These are phyloP conservation scores for Tachuris rubrigastra DNA, from an alignment of 2,113 vertebrate species.

Conservation along the genomic window DNA sequence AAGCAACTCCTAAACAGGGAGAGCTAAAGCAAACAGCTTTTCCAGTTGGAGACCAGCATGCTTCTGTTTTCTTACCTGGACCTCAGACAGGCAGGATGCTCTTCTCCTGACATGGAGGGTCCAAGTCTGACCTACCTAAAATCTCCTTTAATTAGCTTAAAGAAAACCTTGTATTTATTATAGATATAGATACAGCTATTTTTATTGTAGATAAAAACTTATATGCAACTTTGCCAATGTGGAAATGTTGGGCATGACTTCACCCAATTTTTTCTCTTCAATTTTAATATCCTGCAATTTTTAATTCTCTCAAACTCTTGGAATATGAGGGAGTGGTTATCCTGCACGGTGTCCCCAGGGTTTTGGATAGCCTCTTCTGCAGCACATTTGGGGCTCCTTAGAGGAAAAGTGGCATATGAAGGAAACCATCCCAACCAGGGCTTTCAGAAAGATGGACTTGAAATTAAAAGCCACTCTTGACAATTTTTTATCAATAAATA, in stretches of 20 bases:
- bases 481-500: neutral
- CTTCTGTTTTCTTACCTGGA: neutral
- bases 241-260: neutral
- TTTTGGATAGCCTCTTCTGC: neutral
- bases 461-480: neutral
- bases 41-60: fast-evolving
- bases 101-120: neutral
- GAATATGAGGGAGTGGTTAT: neutral
- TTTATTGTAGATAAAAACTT: neutral
- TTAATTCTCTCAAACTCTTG: neutral
- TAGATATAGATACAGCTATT: neutral
- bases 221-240: neutral
- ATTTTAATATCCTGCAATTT: neutral
- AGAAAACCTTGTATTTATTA: neutral
- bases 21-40: neutral
- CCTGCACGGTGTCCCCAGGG: fast-evolving
- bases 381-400: neutral
- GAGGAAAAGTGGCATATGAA: neutral
- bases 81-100: neutral
- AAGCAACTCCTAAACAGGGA: neutral
- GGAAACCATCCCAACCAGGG: neutral
- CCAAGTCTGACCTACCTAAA: neutral
- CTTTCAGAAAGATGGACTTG: neutral
- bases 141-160: neutral
- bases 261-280: neutral